Percentiles rank a stretch among this genome's conserved stretches.
Evolutionary conservation across 2,888 invertebrate species (phyloP).

Genomic region (Drosophila phalerata): DNA sequence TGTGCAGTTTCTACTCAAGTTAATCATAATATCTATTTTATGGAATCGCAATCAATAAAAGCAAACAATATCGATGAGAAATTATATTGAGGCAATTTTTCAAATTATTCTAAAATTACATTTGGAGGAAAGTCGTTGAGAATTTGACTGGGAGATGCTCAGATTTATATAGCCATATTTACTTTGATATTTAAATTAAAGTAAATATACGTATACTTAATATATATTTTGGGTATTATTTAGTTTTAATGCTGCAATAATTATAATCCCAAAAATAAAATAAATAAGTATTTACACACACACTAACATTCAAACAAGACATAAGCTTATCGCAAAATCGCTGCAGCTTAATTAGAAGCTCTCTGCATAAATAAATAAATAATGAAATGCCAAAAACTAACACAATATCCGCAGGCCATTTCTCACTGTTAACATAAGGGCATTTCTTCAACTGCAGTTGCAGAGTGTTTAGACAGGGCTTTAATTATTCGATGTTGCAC

Average conservation of each 20-base stretch:
- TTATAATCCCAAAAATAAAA: neutral
- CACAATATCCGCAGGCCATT: conserved; percentile 2
- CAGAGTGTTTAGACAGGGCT: conserved; percentile 5
- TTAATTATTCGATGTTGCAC: conserved; percentile 13
- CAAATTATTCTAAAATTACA: neutral
- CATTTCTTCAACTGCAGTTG: conserved; percentile 6
- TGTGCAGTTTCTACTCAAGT: conserved; percentile 36
- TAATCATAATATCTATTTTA: conserved; percentile 45
- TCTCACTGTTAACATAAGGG: conserved; percentile 1
- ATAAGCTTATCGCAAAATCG: neutral
- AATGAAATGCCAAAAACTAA: conserved; percentile 1
- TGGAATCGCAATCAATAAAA: conserved; percentile 29
- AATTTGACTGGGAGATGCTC: neutral
- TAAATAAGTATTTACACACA: too few relatives aligned
- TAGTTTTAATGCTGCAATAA: neutral
- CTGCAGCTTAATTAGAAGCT: neutral
- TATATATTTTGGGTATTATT: neutral
- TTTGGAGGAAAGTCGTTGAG: neutral
- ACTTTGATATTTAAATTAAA: too few relatives aligned
- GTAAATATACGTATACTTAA: too few relatives aligned
- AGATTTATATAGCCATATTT: too few relatives aligned
- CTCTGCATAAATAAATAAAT: conserved; percentile 5
- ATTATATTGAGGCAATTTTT: neutral
- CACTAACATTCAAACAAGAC: neutral
- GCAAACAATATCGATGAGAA: conserved; percentile 1